Evolutionary conservation across 2,113 vertebrate species (phyloP).

Genomic region (Nyctereutes procyonoides): DNA sequence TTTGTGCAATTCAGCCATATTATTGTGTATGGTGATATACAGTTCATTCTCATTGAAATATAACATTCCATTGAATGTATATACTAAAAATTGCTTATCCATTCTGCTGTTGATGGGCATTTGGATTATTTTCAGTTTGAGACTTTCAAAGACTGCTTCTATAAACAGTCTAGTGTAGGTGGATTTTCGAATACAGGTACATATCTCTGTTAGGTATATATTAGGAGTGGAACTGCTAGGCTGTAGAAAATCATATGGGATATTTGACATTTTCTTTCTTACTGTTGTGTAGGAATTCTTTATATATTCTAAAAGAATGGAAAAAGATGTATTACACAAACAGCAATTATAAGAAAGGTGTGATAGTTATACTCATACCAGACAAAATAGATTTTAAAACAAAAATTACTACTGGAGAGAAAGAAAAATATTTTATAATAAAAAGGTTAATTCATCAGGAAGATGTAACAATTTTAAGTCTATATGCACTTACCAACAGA

Average conservation of each 20-base stretch:
- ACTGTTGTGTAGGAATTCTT: background rate
- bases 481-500: background rate
- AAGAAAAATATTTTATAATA: constrained; percentile 26
- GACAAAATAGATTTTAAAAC: background rate
- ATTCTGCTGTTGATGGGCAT: background rate
- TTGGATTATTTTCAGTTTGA: background rate
- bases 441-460: background rate
- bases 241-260: background rate
- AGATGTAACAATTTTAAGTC: constrained; percentile 4
- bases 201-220: background rate
- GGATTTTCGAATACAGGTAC: constrained; percentile 13
- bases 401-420: constrained; percentile 33
- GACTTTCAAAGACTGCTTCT: background rate
- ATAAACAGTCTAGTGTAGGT: background rate
- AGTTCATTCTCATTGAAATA: constrained; percentile 20
- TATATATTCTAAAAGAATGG: background rate
- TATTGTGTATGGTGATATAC: background rate
- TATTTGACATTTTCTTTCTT: constrained; percentile 17
- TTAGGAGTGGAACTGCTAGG: background rate
- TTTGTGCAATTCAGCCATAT: background rate
- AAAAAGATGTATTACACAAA: background rate
- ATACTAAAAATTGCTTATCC: background rate
- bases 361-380: background rate
- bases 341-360: background rate
- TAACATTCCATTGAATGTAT: background rate